These are phyloP conservation scores for Idaea straminata DNA, from an alignment of 2,888 invertebrate genomes.

Conservation along the genomic window DNA sequence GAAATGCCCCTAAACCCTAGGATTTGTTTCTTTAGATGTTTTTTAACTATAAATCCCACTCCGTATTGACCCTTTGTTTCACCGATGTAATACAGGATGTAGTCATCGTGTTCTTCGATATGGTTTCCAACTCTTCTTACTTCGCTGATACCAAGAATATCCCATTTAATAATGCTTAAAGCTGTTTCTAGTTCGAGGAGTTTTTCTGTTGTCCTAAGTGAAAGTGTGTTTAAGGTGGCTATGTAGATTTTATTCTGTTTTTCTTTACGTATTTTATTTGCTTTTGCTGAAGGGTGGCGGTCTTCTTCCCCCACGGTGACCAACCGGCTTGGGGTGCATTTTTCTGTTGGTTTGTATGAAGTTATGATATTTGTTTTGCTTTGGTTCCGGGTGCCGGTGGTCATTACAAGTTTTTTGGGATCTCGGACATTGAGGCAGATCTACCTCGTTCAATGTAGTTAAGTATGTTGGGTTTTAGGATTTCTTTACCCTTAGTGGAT, in stretches of 20 bases:
- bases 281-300: conserved; percentile 6
- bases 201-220: background rate
- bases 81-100: conserved; percentile 23
- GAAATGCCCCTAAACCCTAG: conserved; percentile 5
- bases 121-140: conserved; percentile 22
- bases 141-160: conserved; percentile 26
- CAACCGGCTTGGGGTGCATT: conserved; percentile 9
- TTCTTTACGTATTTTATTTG: conserved; percentile 4
- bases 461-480: conserved; percentile 6
- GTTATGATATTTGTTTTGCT: conserved; percentile 1
- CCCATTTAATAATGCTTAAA: conserved; percentile 22
- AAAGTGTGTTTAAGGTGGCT: background rate
- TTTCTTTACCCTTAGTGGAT: conserved; percentile 2
- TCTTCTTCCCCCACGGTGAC: conserved; percentile 11
- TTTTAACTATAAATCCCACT: conserved; percentile 21
- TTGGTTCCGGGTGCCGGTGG: conserved; percentile 5
- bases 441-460: conserved; percentile 4
- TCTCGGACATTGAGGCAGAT: conserved; percentile 7
- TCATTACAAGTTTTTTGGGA: conserved; percentile 6
- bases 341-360: background rate
- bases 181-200: conserved; percentile 15
- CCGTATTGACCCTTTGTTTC: conserved; percentile 22
- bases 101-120: conserved; percentile 27
- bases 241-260: background rate
- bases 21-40: conserved; percentile 6